A percentile compares a stretch with the other conserved stretches of the same genome.
These are phyloP conservation scores for Netta rufina DNA, from an alignment of 2,797 vertebrate genomes.

Conservation along the genomic window DNA sequence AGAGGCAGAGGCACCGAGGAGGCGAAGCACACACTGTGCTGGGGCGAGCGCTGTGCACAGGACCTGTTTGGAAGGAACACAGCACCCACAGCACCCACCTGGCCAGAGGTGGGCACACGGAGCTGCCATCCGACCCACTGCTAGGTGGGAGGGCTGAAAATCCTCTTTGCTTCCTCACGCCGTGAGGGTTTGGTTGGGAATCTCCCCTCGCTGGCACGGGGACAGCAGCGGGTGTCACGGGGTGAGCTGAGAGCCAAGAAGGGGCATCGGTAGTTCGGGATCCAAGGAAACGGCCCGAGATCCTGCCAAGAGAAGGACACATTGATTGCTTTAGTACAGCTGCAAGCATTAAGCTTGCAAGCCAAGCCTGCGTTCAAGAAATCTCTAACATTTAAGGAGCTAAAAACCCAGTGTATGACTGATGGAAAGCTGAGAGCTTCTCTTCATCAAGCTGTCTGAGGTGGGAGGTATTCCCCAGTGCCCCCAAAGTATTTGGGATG, in stretches of 20 bases:
- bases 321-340: not conserved
- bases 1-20: not conserved
- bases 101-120: not conserved
- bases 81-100: not conserved
- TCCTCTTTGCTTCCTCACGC: not conserved
- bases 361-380: not conserved
- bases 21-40: not conserved
- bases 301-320: not conserved
- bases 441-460: not conserved
- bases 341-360: not conserved
- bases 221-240: not conserved
- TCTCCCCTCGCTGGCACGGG: accelerated
- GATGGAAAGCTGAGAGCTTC: not conserved
- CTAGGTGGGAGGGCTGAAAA: not conserved
- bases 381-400: not conserved
- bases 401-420: not conserved
- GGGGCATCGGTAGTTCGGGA: not conserved
- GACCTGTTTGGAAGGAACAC: not conserved
- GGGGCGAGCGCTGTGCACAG: no score
- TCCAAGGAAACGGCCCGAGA: not conserved
- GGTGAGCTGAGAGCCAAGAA: not conserved
- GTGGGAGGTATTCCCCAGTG: not conserved
- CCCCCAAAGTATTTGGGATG: accelerated
- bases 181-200: not conserved
- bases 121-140: not conserved